Percentiles rank a stretch among this genome's conserved stretches.
These are phyloP conservation scores for Microctonus aethiopoides DNA, from an alignment of 2,888 invertebrate genomes.

Conservation along the genomic window DNA sequence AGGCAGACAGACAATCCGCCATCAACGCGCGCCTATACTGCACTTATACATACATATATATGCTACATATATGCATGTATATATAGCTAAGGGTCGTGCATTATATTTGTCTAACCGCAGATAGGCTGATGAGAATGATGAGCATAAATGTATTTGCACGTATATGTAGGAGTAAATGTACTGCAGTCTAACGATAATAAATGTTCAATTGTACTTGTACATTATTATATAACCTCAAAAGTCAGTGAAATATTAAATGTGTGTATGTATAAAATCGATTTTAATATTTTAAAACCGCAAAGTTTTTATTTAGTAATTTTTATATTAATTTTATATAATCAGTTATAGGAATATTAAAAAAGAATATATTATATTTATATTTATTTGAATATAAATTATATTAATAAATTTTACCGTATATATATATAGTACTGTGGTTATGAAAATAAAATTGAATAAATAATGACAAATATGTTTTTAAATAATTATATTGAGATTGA, in stretches of 20 bases:
- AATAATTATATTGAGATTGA: too few relatives aligned
- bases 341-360: too few relatives aligned
- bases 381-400: too few relatives aligned
- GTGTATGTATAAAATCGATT: background rate
- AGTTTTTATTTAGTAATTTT: background rate
- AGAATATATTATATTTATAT: too few relatives aligned
- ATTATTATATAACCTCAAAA: background rate
- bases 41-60: too few relatives aligned
- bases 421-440: too few relatives aligned
- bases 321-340: too few relatives aligned
- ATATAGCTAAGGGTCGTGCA: background rate
- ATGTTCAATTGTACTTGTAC: constrained; percentile 1
- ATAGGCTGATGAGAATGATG: background rate
- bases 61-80: background rate
- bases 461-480: too few relatives aligned
- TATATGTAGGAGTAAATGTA: background rate
- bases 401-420: too few relatives aligned
- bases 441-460: too few relatives aligned
- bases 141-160: background rate
- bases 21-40: constrained; percentile 41
- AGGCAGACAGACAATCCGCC: constrained; percentile 51
- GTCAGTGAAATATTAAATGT: background rate
- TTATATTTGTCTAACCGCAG: background rate
- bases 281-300: background rate
- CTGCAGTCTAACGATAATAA: background rate